Evolutionary conservation across 1,140 invertebrate genomes (phyloP), one percentile per base, ranked within the genome.

Genomic region (Nephila pilipes): DNA sequence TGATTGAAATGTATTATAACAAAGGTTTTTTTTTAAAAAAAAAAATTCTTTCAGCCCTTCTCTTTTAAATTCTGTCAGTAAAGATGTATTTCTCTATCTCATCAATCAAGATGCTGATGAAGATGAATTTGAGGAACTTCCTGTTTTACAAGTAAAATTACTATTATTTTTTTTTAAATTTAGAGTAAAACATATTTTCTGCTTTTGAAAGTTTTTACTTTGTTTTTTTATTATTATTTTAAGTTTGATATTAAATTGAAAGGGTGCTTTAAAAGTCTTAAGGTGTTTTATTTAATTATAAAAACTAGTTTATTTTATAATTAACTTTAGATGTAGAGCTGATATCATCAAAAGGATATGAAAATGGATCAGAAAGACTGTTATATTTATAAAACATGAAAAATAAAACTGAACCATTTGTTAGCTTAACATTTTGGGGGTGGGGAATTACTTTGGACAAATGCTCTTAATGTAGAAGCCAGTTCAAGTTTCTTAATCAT

Each of bases 51-150:
- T 32, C 10, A 92, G 90, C 10, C 5, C 63, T 55, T 32, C 81
- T 32, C 58, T 87, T 14, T 8, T 87, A 2, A 22, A 29, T 20
- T 65, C 38, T 54, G 54, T 91, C 8, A n/a, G 54, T 12, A 85
- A 92, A 75, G 83, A 92, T 69, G 63, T 92, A 22, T 92, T 92
- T 36, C 38, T 87, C 5, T 92, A 92, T 60, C 58, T 92, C 12
- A 57, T 92, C 12, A 92, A 92, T 38, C 90, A 92, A 79, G 90
- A 87, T 79, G 90, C 81, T 69, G 90, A 92, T 57, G 63, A 46
- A 36, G 81, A 75, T n/a, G 32, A 69, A 79, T 85, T 87, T 87
- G n/a, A 79, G 22, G 57, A 92, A 75, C 87, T 92, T 92, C 90
- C 90, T n/a, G 29, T 92, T 65, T 65, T 92, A n/a, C 55, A 92